phyloP scores from a whole-genome alignment of 2,113 vertebrate genomes.

The Saccopteryx leptura region DNA sequence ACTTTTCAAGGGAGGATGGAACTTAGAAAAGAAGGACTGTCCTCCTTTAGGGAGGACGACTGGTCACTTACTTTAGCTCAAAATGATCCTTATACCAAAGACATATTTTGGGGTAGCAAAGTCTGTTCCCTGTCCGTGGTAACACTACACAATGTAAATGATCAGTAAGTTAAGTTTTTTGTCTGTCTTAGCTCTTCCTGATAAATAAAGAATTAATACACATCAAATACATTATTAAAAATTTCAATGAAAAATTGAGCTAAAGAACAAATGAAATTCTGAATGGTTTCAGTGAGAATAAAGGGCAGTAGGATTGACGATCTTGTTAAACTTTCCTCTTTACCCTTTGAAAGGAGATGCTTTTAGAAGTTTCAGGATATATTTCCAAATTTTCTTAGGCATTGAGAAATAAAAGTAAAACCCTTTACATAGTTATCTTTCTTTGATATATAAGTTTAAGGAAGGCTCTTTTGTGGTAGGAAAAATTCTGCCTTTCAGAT shows the following conservation, averaged over 20 bases:
- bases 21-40: no score
- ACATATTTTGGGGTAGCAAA: no score
- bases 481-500: conserved; percentile 31
- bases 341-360: not conserved
- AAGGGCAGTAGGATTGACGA: conserved; percentile 1
- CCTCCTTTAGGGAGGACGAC: no score
- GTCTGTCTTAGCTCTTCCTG: not conserved
- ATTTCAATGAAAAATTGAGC: not conserved
- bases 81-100: not conserved
- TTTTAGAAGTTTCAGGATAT: not conserved
- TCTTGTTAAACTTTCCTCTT: not conserved
- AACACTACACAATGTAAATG: not conserved
- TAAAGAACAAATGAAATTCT: conserved; percentile 55
- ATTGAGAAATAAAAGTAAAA: conserved; percentile 44
- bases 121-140: not conserved
- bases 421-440: not conserved
- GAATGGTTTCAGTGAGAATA: not conserved
- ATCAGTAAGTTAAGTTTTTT: not conserved
- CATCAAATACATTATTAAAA: conserved; percentile 16
- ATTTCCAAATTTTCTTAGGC: conserved; percentile 19
- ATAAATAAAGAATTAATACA: conserved; percentile 19
- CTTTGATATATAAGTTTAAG: not conserved
- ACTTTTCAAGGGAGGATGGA: no score
- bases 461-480: not conserved
- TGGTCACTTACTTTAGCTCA: not conserved